Conservation (phyloP, 2,888 invertebrate species). For the Lampropteryx suffumata region DNA sequence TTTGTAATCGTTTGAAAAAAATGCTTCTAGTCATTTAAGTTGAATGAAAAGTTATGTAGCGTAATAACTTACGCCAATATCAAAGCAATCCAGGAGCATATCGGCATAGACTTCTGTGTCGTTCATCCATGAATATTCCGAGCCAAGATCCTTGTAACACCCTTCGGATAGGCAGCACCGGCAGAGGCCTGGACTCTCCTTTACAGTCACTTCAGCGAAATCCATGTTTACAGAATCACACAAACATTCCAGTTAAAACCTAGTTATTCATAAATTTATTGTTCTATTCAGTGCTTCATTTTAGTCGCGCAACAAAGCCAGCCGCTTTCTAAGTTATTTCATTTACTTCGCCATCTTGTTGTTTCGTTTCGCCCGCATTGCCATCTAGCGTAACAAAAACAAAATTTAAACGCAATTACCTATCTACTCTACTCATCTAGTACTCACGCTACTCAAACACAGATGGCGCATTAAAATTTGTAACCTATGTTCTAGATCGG, state of each 20-base stretch:
- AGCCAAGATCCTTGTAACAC: slow-evolving; percentile 71
- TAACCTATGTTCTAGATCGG: too few species aligned
- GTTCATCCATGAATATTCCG: slow-evolving; percentile 74
- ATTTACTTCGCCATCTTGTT: slow-evolving; percentile 18
- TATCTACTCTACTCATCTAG: too few species aligned
- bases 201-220: slow-evolving; percentile 69
- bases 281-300: slow-evolving; percentile 2
- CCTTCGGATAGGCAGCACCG: slow-evolving; percentile 78
- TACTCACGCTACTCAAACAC: too few species aligned
- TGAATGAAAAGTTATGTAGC: neutral
- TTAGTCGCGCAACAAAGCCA: slow-evolving; percentile 4
- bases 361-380: neutral
- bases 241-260: slow-evolving; percentile 17
- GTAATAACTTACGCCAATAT: slow-evolving; percentile 67
- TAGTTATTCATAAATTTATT: neutral
- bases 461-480: too few species aligned
- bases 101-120: slow-evolving; percentile 77
- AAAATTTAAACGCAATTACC: too few species aligned
- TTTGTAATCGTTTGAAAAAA: too few species aligned
- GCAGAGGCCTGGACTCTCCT: slow-evolving; percentile 75
- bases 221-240: slow-evolving; percentile 57
- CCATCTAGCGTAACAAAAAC: too few species aligned
- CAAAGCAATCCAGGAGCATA: slow-evolving; percentile 75
- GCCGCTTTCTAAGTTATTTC: too few species aligned
- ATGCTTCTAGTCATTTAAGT: neutral